Percentiles rank a stretch among this genome's conserved stretches.
Evolutionary conservation across 2,113 vertebrate genomes (phyloP).

Genomic region (Balaenoptera acutorostrata): DNA sequence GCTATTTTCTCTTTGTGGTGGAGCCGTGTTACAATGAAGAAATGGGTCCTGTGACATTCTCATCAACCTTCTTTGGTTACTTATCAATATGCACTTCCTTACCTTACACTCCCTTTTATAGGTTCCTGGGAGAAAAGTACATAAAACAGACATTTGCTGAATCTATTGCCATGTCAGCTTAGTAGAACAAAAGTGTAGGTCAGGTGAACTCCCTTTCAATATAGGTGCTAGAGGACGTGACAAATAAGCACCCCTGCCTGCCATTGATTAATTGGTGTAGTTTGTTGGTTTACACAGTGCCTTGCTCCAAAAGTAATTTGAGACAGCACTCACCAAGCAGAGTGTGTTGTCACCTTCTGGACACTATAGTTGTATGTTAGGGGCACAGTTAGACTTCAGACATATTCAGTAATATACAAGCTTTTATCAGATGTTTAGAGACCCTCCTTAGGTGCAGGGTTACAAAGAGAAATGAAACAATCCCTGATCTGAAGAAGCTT

Average conservation of each 20-base stretch:
- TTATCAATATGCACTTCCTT: background rate
- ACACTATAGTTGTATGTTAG: background rate
- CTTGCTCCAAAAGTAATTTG: background rate
- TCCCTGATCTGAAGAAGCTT: background rate
- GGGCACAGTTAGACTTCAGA: background rate
- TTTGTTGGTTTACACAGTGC: background rate
- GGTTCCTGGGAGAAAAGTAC: background rate
- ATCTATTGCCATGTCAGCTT: constrained; percentile 8
- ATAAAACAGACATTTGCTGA: constrained; percentile 10
- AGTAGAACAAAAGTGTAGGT: background rate
- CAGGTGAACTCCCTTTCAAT: background rate
- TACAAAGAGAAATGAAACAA: background rate
- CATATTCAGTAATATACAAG: background rate
- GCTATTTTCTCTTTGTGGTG: background rate
- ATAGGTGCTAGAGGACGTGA: background rate
- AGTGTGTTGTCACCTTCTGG: background rate
- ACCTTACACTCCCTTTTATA: background rate
- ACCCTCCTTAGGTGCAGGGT: background rate
- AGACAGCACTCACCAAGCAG: background rate
- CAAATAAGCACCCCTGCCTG: background rate
- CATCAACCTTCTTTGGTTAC: background rate
- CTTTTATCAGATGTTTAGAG: background rate
- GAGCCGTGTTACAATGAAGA: background rate
- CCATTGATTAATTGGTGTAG: background rate
- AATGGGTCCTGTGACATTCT: background rate